phyloP scores from a whole-genome alignment of 35 echinoderm and acorn worm species.

The Apostichopus parvimensis region DNA sequence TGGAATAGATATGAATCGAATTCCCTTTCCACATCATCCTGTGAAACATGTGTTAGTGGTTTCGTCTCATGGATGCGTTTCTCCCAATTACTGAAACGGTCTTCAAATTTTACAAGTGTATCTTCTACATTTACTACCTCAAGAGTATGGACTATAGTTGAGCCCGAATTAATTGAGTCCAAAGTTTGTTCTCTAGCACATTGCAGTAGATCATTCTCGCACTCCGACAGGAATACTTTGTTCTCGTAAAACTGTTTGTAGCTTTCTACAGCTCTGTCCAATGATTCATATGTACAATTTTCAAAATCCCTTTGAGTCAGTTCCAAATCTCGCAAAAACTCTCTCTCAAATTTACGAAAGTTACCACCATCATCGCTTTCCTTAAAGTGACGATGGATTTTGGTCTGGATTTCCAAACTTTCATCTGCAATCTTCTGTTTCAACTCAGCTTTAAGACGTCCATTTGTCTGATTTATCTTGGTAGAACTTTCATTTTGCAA shows the following conservation, averaged over 20 bases:
- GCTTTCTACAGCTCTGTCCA: constrained; percentile 3
- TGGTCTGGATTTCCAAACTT: not conserved
- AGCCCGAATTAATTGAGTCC: not conserved
- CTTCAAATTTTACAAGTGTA: not conserved
- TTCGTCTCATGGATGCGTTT: not conserved
- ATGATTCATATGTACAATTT: not conserved
- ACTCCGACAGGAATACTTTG: constrained; percentile 1
- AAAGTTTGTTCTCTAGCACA: not conserved
- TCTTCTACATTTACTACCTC: not conserved
- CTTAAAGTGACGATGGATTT: not conserved
- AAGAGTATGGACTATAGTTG: not conserved
- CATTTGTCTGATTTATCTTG: no score
- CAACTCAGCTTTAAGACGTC: not conserved
- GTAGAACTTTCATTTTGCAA: not conserved
- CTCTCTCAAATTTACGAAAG: constrained; percentile 32
- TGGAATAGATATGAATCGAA: constrained; percentile 3
- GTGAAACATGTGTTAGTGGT: not conserved
- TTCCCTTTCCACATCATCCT: constrained; percentile 7
- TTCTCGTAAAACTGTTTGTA: not conserved
- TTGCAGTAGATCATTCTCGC: constrained; percentile 16
- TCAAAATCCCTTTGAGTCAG: not conserved
- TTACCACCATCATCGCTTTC: constrained; percentile 36
- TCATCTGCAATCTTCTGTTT: not conserved
- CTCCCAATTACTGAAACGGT: constrained; percentile 11
- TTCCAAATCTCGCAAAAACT: constrained; percentile 39